Percentiles rank a stretch among this genome's conserved stretches.
Conservation (phyloP, 2,797 vertebrate species). For the Coregonus ussuriensis region DNA sequence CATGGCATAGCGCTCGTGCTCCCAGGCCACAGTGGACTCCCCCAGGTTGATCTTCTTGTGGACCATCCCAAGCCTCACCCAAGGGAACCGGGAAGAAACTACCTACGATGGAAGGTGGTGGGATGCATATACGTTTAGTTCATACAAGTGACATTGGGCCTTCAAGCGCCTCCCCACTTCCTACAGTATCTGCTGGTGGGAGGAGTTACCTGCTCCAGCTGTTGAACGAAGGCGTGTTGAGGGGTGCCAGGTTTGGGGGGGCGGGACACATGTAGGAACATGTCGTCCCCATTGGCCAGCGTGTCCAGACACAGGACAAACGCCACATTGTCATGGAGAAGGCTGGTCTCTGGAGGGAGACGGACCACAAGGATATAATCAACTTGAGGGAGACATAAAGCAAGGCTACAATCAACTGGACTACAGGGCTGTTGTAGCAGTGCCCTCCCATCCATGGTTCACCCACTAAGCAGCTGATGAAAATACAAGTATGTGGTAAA, state of each 20-base stretch:
- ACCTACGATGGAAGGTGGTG: slow-evolving; percentile 59
- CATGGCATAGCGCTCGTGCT: slow-evolving; percentile 80
- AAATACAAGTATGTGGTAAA: neutral
- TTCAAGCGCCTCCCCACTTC: neutral
- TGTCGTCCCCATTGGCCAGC: slow-evolving; percentile 73
- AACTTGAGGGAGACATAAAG: neutral
- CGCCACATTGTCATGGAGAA: slow-evolving; percentile 80
- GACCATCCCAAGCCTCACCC: slow-evolving; percentile 72
- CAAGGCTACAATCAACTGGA: neutral
- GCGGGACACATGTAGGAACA: slow-evolving; percentile 79
- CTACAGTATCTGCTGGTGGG: neutral
- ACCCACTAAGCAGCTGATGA: neutral
- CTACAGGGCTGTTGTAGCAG: neutral
- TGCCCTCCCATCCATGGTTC: neutral
- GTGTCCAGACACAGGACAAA: slow-evolving; percentile 82
- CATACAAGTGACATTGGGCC: neutral
- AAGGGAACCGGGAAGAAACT: slow-evolving; percentile 74
- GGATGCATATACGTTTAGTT: neutral
- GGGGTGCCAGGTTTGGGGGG: slow-evolving; percentile 72
- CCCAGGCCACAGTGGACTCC: slow-evolving; percentile 78
- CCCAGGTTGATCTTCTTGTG: slow-evolving; percentile 84
- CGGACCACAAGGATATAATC: neutral
- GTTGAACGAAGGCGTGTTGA: slow-evolving; percentile 70
- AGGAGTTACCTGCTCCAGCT: slow-evolving; percentile 72
- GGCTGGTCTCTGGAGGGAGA: slow-evolving; percentile 75